Base-by-base conservation (phyloP, 53 echinoderm and acorn worm species). In the Paracentrotus lividus region DNA sequence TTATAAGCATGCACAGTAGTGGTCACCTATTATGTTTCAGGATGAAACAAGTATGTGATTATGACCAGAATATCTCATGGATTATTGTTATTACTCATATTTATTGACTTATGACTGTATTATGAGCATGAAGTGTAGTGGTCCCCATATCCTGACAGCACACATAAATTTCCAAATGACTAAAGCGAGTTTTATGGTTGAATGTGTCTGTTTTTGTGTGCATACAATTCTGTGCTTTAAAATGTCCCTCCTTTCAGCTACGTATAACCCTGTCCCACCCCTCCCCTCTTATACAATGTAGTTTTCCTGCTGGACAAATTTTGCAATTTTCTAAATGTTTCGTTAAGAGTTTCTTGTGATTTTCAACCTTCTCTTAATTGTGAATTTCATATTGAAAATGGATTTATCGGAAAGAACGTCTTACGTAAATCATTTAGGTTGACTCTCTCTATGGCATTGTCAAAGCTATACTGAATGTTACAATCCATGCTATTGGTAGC, bases 41-140 rank as follows among this genome's bases (percentile, higher is more conserved):
- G n/a, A n/a, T n/a, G n/a, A n/a, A n/a, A n/a, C n/a, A n/a, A n/a
- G n/a, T n/a, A n/a, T n/a, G n/a, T n/a, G n/a, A n/a, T n/a, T n/a
- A n/a, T n/a, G n/a, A n/a, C n/a, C n/a, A n/a, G n/a, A n/a, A n/a
- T n/a, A n/a, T n/a, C n/a, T n/a, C n/a, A n/a, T n/a, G n/a, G n/a
- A n/a, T n/a, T n/a, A n/a, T n/a, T n/a, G n/a, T n/a, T n/a, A n/a
- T n/a, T n/a, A n/a, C n/a, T n/a, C n/a, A n/a, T n/a, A n/a, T n/a
- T n/a, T n/a, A n/a, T n/a, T n/a, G n/a, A n/a, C n/a, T n/a, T n/a
- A n/a, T n/a, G n/a, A n/a, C n/a, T n/a, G n/a, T n/a, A n/a, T n/a
- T 81, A 47, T 3, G n/a, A 45, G 81, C 81, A 81, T 81, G 81
- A 24, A 18, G 8, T 45, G 47, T 81, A 81, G 81, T 81, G 81